These are phyloP conservation scores for Drosophila infuscata DNA, from an alignment of 2,888 invertebrate genomes.

Conservation along the genomic window DNA sequence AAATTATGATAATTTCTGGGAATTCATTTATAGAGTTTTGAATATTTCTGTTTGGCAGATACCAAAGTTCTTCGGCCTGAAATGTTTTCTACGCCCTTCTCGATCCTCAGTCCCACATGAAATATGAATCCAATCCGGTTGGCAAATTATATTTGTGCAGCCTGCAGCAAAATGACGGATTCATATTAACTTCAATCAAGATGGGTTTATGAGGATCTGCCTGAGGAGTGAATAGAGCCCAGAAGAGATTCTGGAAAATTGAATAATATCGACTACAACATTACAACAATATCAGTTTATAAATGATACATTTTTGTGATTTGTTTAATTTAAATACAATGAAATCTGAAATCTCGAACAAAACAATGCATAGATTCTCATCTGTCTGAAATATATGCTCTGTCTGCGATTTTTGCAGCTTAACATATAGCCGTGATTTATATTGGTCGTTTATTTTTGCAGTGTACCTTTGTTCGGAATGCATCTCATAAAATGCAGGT, in stretches of 20 bases:
- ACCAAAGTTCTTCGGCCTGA: background rate
- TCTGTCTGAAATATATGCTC: too few relatives aligned
- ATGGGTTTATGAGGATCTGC: background rate
- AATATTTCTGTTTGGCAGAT: background rate
- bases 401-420: background rate
- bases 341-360: background rate
- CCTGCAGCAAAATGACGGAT: background rate
- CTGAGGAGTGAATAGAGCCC: background rate
- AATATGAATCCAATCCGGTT: background rate
- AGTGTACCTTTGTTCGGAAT: background rate
- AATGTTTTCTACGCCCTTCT: background rate
- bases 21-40: background rate
- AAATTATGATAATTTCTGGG: slow-evolving; percentile 6
- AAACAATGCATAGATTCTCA: background rate
- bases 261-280: background rate
- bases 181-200: background rate
- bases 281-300: background rate
- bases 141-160: too few relatives aligned
- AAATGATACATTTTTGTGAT: background rate
- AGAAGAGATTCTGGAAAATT: background rate
- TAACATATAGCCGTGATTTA: background rate
- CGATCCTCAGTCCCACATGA: background rate
- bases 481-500: background rate
- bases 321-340: background rate
- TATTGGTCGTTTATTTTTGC: background rate